A percentile compares a stretch with the other conserved stretches of the same genome.
These are phyloP conservation scores for Griposia aprilina DNA, from an alignment of 2,888 invertebrate species.

Conservation along the genomic window DNA sequence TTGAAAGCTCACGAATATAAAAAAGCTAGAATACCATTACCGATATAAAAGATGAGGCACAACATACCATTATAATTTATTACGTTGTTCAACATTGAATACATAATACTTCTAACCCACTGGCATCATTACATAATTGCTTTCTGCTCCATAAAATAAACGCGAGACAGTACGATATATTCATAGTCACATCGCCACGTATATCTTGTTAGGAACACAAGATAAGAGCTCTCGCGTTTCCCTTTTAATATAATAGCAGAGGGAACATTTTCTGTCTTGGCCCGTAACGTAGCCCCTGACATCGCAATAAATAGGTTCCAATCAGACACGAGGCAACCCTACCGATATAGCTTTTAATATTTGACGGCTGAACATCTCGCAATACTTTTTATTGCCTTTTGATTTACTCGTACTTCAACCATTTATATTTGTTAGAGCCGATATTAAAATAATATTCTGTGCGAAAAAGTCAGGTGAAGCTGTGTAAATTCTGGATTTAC, in stretches of 20 bases:
- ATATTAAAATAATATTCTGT: slow-evolving; percentile 17
- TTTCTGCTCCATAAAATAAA: slow-evolving; percentile 4
- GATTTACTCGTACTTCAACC: slow-evolving; percentile 34
- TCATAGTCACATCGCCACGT: slow-evolving; percentile 13
- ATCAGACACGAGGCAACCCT: slow-evolving; percentile 45
- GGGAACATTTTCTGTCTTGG: slow-evolving; percentile 22
- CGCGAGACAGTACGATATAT: slow-evolving; percentile 11
- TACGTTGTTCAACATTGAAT: not conserved
- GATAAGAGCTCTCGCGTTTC: slow-evolving; percentile 26
- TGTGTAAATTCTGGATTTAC: slow-evolving; percentile 2
- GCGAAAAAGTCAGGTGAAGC: not conserved
- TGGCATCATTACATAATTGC: slow-evolving; percentile 21
- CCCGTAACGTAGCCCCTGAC: slow-evolving; percentile 12
- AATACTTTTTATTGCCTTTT: slow-evolving; percentile 56
- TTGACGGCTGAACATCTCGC: slow-evolving; percentile 49
- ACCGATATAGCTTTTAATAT: slow-evolving; percentile 58
- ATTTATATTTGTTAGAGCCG: slow-evolving; percentile 19
- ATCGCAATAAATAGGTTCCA: slow-evolving; percentile 46
- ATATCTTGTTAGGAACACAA: slow-evolving; percentile 31
- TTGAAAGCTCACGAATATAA: not conserved
- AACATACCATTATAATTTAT: not conserved
- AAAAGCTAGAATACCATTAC: not conserved
- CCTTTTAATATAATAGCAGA: slow-evolving; percentile 52
- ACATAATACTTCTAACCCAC: not conserved
- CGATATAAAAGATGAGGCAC: not conserved